Base-by-base conservation (phyloP, 2,113 vertebrate genomes). In the Daubentonia madagascariensis region DNA sequence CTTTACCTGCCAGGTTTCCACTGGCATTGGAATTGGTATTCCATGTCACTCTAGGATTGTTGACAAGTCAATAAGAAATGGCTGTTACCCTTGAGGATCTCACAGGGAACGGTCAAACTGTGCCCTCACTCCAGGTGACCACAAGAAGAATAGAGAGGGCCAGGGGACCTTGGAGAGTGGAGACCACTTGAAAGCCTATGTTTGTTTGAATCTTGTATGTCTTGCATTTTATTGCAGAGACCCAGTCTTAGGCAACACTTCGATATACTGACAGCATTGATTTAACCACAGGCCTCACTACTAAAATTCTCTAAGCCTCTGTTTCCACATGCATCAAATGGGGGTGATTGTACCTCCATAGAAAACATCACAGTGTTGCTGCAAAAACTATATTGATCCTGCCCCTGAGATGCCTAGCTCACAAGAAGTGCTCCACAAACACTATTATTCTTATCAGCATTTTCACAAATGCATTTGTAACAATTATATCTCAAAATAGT, bases 341-440 rank as follows among this genome's bases (percentile, higher is more conserved):
- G 89, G 50, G 72, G 12, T 3, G 35, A 23, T 35, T 43, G 35
- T 20, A 17, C 7, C 17, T 68, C 20, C n/a, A 3, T 0, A 12
- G 5, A 10, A 40, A 8, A 32, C 40, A 6, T 6, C 0, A 9
- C 76, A 37, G 50, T 37, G 10, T 12, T 52, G n/a, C 22, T 30
- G 11, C 13, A 32, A 37, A 45, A 40, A 32, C 17, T 2, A 17
- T 0, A 17, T 13, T 4, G 4, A 20, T 35, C 12, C 13, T 16
- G 65, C 23, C 6, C 8, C 7, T 0, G 32, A 4, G n/a, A 61
- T 4, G 1, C 3, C 35, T 6, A 16, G 52, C 52, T 59, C 28
- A 1, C 9, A 18, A 73, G n/a, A 35, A 30, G 13, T 0, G 10
- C 5, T 18, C 63, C 1, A 8, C 30, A 37, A 50, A 61, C 0